These are phyloP conservation scores for Ophion slaviceki DNA, from an alignment of 2,888 invertebrate genomes.

Conservation along the genomic window DNA sequence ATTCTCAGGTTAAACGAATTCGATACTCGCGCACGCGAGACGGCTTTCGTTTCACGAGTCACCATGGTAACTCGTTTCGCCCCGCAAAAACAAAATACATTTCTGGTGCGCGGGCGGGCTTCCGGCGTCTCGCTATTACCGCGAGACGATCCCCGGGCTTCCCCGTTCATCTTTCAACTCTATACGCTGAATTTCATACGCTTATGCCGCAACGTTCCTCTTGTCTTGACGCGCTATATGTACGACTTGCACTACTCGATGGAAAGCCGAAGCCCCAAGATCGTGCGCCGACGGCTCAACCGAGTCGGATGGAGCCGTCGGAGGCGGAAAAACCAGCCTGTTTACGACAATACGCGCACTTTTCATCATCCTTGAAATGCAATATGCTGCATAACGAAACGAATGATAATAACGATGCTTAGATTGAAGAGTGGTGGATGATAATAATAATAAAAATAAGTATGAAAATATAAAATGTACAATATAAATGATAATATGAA, in stretches of 20 bases:
- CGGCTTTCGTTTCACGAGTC: constrained; percentile 62
- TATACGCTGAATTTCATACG: not conserved
- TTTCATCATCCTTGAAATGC: no score
- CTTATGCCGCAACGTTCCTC: not conserved
- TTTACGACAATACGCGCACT: no score
- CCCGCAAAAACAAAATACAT: constrained; percentile 74
- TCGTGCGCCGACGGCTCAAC: no score
- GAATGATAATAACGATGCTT: no score
- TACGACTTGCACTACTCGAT: not conserved
- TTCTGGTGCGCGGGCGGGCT: constrained; percentile 22
- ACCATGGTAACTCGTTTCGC: constrained; percentile 72
- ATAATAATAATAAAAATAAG: no score
- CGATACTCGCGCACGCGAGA: constrained; percentile 68
- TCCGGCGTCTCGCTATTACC: constrained; percentile 42
- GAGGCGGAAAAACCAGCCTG: no score
- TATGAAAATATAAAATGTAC: no score
- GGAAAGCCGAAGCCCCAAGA: not conserved
- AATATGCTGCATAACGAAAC: no score
- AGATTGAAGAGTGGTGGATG: no score
- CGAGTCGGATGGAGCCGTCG: no score
- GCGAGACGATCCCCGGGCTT: constrained; percentile 10
- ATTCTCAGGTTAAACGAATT: constrained; percentile 69
- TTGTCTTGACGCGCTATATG: no score
- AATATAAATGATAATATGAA: no score
- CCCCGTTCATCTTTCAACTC: constrained; percentile 18